Base-by-base conservation (phyloP, 92 coral and sea anemone genomes). In the Pocillopora grandis region DNA sequence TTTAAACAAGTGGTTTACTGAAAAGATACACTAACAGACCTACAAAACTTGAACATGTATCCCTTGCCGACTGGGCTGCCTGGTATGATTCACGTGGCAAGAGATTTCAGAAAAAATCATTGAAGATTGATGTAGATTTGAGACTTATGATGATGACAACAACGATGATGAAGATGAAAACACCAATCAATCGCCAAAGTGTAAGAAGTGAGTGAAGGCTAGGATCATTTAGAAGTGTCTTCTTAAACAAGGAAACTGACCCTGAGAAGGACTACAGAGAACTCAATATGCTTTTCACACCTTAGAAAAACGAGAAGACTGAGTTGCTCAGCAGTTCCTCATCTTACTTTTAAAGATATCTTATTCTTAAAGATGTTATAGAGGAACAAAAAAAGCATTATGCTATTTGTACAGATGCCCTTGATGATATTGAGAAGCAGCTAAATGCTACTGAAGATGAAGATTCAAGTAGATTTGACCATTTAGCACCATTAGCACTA, bases 11-110 rank as follows among this genome's bases (percentile, higher is more conserved):
- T 84, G 92, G 92, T 59, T 66, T 84, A 20, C 72, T 84, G 75
- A 88, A 88, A 58, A 62, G 90, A 74, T 82, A 75, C 69, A 88
- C 76, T 12, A 77, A 85, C 13, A 81, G 88, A 12, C 83, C 84
- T 76, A 23, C 64, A 56, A 62, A 59, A 56, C 75, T 88, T 75
- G 90, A 88, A 76, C 73, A 58, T 57, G 73, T 67, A 21, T 77
- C 92, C 21, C 75, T 89, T 23, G 92, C 89, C 74, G 91, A 88
- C 78, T 83, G 91, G 91, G 88, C 91, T 74, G 91, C 91, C 27
- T 86, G 80, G 89, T 86, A 87, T 87, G 90, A 77, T 60, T 58
- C 84, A 21, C 66, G 82, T 79, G 81, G 89, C 23, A 87, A 87
- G 64, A 78, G 55, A 58, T 81, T 65, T 62, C 81, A 23, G 37